Evolutionary conservation across 1,140 invertebrate genomes (phyloP).

Genomic region (Radopholus similis): DNA sequence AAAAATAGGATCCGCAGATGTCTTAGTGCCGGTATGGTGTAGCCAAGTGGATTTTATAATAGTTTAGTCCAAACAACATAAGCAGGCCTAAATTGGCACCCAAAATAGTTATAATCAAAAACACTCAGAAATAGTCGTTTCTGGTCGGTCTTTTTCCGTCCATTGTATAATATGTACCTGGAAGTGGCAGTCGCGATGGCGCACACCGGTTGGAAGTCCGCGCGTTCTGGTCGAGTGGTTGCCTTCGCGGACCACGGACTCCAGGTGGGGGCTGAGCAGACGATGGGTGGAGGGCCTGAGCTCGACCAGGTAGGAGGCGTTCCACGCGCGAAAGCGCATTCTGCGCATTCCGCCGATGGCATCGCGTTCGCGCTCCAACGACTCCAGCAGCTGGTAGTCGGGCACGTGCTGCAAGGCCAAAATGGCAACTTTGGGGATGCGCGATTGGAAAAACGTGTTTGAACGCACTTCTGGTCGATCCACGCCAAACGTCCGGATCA

Average conservation of each 20-base stretch:
- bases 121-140: too few relatives aligned
- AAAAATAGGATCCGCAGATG: too few relatives aligned
- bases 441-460: too few relatives aligned
- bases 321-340: conserved; percentile 50
- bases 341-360: conserved; percentile 16
- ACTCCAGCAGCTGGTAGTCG: conserved; percentile 46
- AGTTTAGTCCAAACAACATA: too few relatives aligned
- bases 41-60: too few relatives aligned
- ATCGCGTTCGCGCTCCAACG: conserved; percentile 12
- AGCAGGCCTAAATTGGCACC: too few relatives aligned
- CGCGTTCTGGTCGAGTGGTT: conserved; percentile 27
- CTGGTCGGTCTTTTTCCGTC: too few relatives aligned
- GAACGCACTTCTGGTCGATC: conserved; percentile 3
- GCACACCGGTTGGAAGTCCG: conserved; percentile 32
- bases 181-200: conserved; percentile 48
- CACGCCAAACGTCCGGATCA: conserved; percentile 15
- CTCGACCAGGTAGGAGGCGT: conserved; percentile 48
- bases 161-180: too few relatives aligned
- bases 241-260: conserved; percentile 43
- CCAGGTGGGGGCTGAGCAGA: conserved; percentile 53
- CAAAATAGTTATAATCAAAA: too few relatives aligned
- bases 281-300: conserved; percentile 40
- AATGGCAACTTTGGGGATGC: too few relatives aligned
- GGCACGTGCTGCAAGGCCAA: too few relatives aligned
- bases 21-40: too few relatives aligned